phyloP scores from a whole-genome alignment of 2,113 vertebrate genomes.

The Osmerus eperlanus region DNA sequence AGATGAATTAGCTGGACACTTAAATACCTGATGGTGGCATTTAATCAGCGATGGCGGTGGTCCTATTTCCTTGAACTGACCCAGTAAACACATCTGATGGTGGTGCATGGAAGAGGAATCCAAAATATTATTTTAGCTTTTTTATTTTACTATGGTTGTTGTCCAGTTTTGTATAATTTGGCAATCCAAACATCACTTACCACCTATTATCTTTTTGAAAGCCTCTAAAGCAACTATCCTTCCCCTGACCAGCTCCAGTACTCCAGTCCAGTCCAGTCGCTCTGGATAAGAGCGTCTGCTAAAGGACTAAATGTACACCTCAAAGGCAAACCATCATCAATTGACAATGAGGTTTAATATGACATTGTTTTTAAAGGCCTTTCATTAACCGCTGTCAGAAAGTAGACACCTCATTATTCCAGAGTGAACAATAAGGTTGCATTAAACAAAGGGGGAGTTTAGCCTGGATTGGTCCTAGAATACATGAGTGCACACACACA shows the following conservation, averaged over 20 bases:
- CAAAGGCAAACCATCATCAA: slow-evolving; percentile 37
- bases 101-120: too few species aligned
- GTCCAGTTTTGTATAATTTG: too few species aligned
- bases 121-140: too few species aligned
- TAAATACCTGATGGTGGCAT: neutral
- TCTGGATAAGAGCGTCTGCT: too few species aligned
- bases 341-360: slow-evolving; percentile 59
- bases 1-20: neutral
- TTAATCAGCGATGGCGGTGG: neutral
- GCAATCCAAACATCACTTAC: neutral
- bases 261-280: too few species aligned
- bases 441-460: neutral
- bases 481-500: neutral
- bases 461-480: neutral
- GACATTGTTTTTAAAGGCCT: slow-evolving; percentile 45
- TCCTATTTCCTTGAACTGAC: too few species aligned
- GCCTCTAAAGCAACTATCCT: neutral
- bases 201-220: neutral
- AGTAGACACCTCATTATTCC: neutral
- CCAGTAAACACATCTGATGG: too few species aligned
- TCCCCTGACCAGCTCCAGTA: neutral
- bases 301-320: too few species aligned
- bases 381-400: slow-evolving; percentile 36
- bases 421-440: neutral
- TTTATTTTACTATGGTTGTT: too few species aligned